phyloP scores from a whole-genome alignment of 2,113 vertebrate genomes.

The Phylloscopus trochilus region DNA sequence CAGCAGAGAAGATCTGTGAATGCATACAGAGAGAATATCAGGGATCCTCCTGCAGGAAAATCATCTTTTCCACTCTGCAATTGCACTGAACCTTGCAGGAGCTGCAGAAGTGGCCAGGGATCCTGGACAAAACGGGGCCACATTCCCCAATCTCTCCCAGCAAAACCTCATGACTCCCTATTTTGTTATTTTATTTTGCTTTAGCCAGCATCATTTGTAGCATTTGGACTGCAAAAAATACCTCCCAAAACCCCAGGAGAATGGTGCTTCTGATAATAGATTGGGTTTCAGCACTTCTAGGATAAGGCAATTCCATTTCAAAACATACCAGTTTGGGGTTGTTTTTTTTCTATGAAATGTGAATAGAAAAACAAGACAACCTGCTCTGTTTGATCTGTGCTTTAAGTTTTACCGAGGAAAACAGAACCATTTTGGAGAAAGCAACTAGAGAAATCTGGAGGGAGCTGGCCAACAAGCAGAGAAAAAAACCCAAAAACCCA shows the following conservation, averaged over 20 bases:
- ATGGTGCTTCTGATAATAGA: not conserved
- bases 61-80: not conserved
- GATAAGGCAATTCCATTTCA: not conserved
- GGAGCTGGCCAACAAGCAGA: not conserved
- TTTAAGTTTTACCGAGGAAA: not conserved
- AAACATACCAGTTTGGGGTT: not conserved
- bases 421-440: not conserved
- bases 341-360: not conserved
- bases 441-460: not conserved
- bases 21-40: not conserved
- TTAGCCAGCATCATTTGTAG: not conserved
- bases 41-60: not conserved
- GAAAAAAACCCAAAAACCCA: not conserved
- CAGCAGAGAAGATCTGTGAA: not conserved
- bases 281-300: not conserved
- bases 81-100: not conserved
- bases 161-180: not conserved
- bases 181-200: not conserved
- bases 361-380: not conserved
- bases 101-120: not conserved
- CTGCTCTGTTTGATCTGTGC: not conserved
- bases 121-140: not conserved
- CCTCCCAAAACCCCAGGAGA: not conserved
- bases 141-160: accelerated
- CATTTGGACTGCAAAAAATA: not conserved